phyloP scores from a whole-genome alignment of 2,888 invertebrate genomes.

The Syrista parreyssii region DNA sequence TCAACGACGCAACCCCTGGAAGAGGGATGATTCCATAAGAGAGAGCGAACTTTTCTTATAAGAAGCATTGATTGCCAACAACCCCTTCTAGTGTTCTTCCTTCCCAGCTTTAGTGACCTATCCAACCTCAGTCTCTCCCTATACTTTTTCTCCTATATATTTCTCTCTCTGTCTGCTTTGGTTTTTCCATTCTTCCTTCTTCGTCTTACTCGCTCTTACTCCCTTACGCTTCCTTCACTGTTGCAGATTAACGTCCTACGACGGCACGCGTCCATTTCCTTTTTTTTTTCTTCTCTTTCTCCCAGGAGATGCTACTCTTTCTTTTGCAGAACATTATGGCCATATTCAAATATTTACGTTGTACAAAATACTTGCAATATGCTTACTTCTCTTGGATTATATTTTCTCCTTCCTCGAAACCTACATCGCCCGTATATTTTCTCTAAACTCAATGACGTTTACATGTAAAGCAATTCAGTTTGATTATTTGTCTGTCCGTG shows the following conservation, averaged over 20 bases:
- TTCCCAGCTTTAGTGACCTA: slow-evolving; percentile 9
- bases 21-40: slow-evolving; percentile 52
- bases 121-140: neutral
- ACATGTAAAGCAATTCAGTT: no score
- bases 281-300: slow-evolving; percentile 11
- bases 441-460: no score
- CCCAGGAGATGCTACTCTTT: slow-evolving; percentile 15
- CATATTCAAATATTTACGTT: neutral
- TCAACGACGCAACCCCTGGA: slow-evolving; percentile 1
- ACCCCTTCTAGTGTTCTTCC: slow-evolving; percentile 41
- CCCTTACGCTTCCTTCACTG: slow-evolving; percentile 20
- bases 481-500: no score
- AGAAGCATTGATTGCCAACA: slow-evolving; percentile 66
- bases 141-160: neutral
- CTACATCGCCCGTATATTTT: no score
- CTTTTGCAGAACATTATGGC: neutral
- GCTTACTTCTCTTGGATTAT: neutral
- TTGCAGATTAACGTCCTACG: neutral
- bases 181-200: slow-evolving; percentile 24
- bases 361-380: neutral
- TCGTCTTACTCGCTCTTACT: slow-evolving; percentile 16
- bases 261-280: slow-evolving; percentile 19
- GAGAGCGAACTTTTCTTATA: slow-evolving; percentile 60
- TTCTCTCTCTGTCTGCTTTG: slow-evolving; percentile 29
- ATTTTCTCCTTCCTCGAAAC: neutral